Evolutionary conservation across 2,113 vertebrate species (phyloP), one percentile per base, ranked within the genome.

Genomic region (Corydoras sp.): DNA sequence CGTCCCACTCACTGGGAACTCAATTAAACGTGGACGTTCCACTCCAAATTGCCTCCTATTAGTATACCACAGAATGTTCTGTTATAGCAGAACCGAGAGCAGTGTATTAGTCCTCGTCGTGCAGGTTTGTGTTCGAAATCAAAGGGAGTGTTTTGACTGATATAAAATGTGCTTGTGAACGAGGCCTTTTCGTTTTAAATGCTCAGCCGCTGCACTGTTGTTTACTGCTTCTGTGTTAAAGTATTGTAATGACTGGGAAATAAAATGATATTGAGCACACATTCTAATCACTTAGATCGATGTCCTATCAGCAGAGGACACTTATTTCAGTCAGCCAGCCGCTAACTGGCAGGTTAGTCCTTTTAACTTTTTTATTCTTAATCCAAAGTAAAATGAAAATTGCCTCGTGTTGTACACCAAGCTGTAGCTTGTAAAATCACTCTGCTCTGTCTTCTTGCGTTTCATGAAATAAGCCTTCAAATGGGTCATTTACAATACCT

Each of bases 241-340:
- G 92, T 88, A 90, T 76, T 93, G 91, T 91, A 92, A 91, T 94
- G 90, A 91, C 91, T 93, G 89, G 89, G 90, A 91, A 90, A 90
- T 91, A 92, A 90, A 89, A 90, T 93, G 92, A 92, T 90, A 93
- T 93, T 93, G 92, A 95, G 93, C 92, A 89, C 92, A 90, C 92
- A 91, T 95, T 95, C 91, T 93, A 93, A 95, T 94, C 93, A 91
- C 92, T 92, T 93, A 95, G 92, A 95, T 95, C 92, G 92, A 95
- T 92, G 91, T 91, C 92, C 92, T 94, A 83, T 83, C 81, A 92
- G 91, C 93, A 95, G 92, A 95, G 91, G 93, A 93, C 93, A 93
- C 91, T 95, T 93, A 93, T 92, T 92, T 95, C 94, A 92, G 91
- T 92, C 92, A 92, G 91, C 92, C 92, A 88, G 93, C 93, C 92